Base-by-base conservation (phyloP, 2,888 invertebrate genomes). In the Apamea epomidion region DNA sequence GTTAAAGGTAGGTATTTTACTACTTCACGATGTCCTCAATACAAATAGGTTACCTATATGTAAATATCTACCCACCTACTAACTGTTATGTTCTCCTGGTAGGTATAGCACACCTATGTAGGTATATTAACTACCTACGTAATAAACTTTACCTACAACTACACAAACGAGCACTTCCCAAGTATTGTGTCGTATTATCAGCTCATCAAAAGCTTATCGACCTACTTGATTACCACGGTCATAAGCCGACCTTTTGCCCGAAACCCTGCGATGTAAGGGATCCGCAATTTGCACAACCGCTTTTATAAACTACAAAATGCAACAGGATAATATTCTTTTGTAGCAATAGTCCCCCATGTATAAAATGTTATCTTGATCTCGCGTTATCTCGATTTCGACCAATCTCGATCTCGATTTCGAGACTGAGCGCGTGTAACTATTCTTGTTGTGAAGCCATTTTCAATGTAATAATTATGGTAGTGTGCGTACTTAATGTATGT, bases 251-350 rank as follows among this genome's bases (percentile, higher is more conserved):
- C 84, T 65, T 83, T 80, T 60, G 2, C 65, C 62, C 42, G 25
- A 42, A 75, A 54, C 72, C 58, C 65, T 29, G n/a, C 62, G 6
- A 68, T 64, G 64, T 45, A 37, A 76, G 29, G 67, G 51, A 16
- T 54, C 51, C 72, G 45, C 73, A 81, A 86, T 81, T 85, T 78
- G 85, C 60, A 76, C 54, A 78, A 71, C 67, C 73, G 5, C n/a
- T 85, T 87, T 76, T 74, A 87, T 65, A 77, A 76, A 85, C 76
- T 76, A 78, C 81, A 87, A 87, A 80, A 81, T 81, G 74, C 76
- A 81, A 80, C 45, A 74, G 37, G 60, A 74, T 84, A 79, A 67
- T 64, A 69, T 75, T 78, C 14, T 83, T 84, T 65, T 73, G 65
- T 78, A 71, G 54, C 25, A 37, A 84, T 58, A 62, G 54, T 62